Evolutionary conservation across 1,140 invertebrate genomes (phyloP).

Genomic region (Drosophila hydei): DNA sequence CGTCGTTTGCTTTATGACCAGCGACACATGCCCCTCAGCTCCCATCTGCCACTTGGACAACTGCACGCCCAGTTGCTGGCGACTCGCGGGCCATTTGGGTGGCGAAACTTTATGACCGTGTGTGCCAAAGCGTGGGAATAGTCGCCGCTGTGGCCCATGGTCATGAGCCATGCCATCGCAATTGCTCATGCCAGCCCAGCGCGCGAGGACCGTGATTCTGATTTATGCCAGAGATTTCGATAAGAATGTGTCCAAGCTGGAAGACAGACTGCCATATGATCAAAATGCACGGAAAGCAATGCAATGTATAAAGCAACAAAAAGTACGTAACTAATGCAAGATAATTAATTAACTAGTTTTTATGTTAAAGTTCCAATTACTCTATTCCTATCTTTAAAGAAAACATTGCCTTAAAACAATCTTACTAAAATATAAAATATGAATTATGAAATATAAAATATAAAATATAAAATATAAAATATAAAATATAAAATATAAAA

Average conservation of each 20-base stretch:
- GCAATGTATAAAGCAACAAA: too few species aligned
- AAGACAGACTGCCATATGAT: constrained; percentile 19
- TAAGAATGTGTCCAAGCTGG: constrained; percentile 59
- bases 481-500: too few species aligned
- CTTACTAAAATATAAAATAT: too few species aligned
- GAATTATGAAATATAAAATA: too few species aligned
- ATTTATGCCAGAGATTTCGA: constrained; percentile 72
- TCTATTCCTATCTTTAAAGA: neutral
- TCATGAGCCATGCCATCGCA: constrained; percentile 17
- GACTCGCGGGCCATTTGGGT: constrained; percentile 41
- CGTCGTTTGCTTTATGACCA: constrained; percentile 63
- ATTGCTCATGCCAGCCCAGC: constrained; percentile 40
- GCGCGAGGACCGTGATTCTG: constrained; percentile 56
- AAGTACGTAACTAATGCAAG: too few species aligned
- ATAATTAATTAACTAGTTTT: too few species aligned
- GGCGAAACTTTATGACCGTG: constrained; percentile 49
- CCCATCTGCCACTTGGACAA: constrained; percentile 3
- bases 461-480: too few species aligned
- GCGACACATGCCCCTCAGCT: constrained; percentile 8
- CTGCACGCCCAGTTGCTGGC: constrained; percentile 12
- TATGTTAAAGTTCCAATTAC: too few species aligned
- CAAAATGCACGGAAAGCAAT: neutral
- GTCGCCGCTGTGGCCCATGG: constrained; percentile 38
- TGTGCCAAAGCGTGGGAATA: constrained; percentile 68
- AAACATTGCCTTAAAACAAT: neutral